Evolutionary conservation across 2,113 vertebrate genomes (phyloP), one percentile per base, ranked within the genome.

Genomic region (Cyprinodon tularosa): DNA sequence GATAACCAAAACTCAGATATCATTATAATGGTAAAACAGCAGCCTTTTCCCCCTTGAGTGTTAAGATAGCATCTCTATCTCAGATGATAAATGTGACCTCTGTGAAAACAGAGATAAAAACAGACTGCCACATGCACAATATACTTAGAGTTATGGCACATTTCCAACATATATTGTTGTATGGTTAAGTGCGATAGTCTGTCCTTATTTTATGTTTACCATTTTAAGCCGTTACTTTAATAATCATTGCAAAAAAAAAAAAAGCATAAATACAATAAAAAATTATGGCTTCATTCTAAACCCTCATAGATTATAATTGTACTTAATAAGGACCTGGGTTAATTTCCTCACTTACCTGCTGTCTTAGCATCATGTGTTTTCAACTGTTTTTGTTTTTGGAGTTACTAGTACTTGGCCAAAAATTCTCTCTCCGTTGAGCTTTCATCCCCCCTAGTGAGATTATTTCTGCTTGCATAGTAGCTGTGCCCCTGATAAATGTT

Each of bases 401-500:
- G 70, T 71, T 65, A 68, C 68, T 68, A 66, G 72, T 74, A n/a
- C 68, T 68, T 67, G 73, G 76, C 78, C 77, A 84, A 48, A 72
- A 77, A 85, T 78, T 67, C 22, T 81, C 77, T 81, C 77, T 81
- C 84, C 81, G 29, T 68, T 72, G 86, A 84, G 89, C 74, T 87
- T 88, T 83, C 17, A 73, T 83, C 37, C 22, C 74, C 82, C 82
- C 81, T 77, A 90, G 86, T 85, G 80, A 80, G 89, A 91, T 91
- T 90, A 89, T 85, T 87, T 88, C 66, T 89, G 88, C 88, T 83
- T 84, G 81, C 85, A 83, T 80, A 81, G 85, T 81, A 81, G 73
- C 88, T 80, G 84, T 82, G 82, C 83, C 69, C 82, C 65, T 66
- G 85, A 82, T 87, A 88, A 85, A 71, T 83, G 72, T 88, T 89